Percentiles rank a stretch among this genome's conserved stretches.
Evolutionary conservation across 2,797 vertebrate species (phyloP).

Genomic region (Neopelma chrysocephalum): DNA sequence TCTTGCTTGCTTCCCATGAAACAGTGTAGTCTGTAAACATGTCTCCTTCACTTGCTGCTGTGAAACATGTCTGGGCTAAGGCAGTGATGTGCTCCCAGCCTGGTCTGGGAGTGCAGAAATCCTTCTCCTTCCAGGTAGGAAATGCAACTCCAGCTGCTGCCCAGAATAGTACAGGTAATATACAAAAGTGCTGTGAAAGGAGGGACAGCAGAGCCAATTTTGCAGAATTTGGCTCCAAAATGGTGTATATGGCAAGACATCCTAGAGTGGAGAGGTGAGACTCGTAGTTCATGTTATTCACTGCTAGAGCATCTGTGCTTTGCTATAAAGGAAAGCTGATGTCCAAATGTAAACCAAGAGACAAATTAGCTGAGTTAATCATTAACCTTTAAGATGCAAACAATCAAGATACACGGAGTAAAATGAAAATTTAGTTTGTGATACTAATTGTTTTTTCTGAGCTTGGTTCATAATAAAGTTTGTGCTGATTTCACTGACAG

Average conservation of each 20-base stretch:
- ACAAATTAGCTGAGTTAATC: neutral
- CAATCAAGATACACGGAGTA: neutral
- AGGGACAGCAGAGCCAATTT: neutral
- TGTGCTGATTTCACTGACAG: neutral
- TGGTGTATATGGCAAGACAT: neutral
- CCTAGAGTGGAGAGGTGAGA: neutral
- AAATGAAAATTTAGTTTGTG: neutral
- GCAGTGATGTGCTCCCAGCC: neutral
- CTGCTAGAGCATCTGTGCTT: neutral
- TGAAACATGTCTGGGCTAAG: neutral
- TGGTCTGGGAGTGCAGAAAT: neutral
- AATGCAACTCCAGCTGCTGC: neutral
- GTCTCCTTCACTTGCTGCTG: neutral
- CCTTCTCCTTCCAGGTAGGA: neutral
- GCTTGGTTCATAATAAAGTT: neutral
- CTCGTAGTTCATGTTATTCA: neutral
- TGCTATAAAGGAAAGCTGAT: neutral
- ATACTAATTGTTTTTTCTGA: neutral
- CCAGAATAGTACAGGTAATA: neutral
- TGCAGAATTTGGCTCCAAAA: neutral
- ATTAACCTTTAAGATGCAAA: neutral
- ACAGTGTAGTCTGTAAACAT: neutral
- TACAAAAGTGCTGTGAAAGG: neutral
- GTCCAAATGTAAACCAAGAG: neutral
- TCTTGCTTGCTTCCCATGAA: neutral